Evolutionary conservation across 2,888 invertebrate genomes (phyloP).

Genomic region (Habrosyne pyritoides): DNA sequence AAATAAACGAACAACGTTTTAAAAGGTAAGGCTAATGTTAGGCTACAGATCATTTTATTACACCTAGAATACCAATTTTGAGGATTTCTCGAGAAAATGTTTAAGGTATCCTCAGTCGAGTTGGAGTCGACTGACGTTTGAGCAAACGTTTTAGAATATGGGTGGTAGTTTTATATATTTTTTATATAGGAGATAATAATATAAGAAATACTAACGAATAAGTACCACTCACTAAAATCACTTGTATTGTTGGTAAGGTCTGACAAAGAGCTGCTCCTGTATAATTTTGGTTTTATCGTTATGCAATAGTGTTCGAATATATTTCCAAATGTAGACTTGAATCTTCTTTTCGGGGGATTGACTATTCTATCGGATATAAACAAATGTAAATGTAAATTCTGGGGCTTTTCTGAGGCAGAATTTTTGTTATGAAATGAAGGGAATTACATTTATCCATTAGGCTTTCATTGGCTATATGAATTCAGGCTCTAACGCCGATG

Average conservation of each 20-base stretch:
- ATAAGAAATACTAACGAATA: slow-evolving; percentile 47
- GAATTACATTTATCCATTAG: no score
- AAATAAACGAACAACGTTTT: slow-evolving; percentile 18
- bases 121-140: no score
- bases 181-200: background rate
- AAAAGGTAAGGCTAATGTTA: background rate
- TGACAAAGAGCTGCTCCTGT: slow-evolving; percentile 66
- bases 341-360: slow-evolving; percentile 49
- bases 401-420: no score
- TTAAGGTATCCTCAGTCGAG: no score
- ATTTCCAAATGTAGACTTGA: slow-evolving; percentile 41
- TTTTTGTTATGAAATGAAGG: no score
- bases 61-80: background rate
- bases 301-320: slow-evolving; percentile 70
- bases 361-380: background rate
- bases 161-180: no score
- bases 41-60: background rate
- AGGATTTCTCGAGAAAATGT: no score
- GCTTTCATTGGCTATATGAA: no score
- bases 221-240: slow-evolving; percentile 65
- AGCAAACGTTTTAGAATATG: no score
- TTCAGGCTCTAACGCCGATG: no score
- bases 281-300: slow-evolving; percentile 68
- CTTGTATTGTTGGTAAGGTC: slow-evolving; percentile 61
- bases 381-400: background rate